Conservation (phyloP, 2,113 vertebrate genomes). For the Odocoileus hemionus region DNA sequence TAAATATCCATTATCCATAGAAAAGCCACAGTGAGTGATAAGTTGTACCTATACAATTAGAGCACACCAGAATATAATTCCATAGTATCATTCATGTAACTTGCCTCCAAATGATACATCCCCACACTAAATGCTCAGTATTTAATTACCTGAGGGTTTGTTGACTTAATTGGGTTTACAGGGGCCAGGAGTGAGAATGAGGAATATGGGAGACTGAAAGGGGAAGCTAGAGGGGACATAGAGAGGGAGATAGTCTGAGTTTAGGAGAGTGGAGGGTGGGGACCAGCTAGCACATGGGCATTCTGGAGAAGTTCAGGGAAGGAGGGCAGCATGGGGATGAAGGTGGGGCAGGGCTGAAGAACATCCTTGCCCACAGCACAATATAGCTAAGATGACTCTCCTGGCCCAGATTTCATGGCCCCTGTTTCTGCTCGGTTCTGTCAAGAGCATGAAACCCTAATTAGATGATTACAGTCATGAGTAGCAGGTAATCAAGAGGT, state of each 20-base stretch:
- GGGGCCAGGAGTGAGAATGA: neutral
- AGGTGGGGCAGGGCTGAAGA: neutral
- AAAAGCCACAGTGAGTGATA: neutral
- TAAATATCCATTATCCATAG: conserved; percentile 1
- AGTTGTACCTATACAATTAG: neutral
- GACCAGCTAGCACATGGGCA: neutral
- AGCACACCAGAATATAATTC: neutral
- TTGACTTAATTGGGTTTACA: neutral
- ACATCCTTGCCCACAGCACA: neutral
- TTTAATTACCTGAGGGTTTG: conserved; percentile 1
- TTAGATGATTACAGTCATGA: neutral
- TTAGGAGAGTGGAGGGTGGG: neutral
- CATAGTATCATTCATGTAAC: neutral
- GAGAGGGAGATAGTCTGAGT: neutral
- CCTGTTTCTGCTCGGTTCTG: neutral
- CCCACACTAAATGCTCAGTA: neutral
- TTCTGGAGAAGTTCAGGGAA: neutral
- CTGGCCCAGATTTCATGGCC: neutral
- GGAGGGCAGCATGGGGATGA: neutral
- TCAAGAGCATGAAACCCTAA: neutral
- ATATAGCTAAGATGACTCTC: neutral
- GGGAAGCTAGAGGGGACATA: too few relatives aligned
- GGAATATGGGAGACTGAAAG: neutral
- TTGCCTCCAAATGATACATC: neutral
- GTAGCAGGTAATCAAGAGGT: conserved; percentile 33